These are phyloP conservation scores for Diarsia mendica DNA, from an alignment of 2,888 invertebrate species.

Conservation along the genomic window DNA sequence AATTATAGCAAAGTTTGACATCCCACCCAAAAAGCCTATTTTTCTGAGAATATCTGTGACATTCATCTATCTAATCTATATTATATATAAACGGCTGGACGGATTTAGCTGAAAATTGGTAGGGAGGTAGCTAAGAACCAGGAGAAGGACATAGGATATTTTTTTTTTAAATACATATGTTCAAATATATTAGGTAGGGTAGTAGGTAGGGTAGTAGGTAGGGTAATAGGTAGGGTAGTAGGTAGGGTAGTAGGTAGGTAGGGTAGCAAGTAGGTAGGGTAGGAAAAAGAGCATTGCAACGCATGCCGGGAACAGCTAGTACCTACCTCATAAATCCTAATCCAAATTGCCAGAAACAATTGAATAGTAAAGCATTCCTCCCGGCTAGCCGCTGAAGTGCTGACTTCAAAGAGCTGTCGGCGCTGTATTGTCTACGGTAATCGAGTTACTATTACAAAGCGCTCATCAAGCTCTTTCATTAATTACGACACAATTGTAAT, in stretches of 20 bases:
- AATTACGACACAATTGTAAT: conserved; percentile 51
- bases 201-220: too few relatives aligned
- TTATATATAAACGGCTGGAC: too few relatives aligned
- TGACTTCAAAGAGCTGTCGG: conserved; percentile 55
- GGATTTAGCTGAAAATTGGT: too few relatives aligned
- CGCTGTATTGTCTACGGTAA: conserved; percentile 38
- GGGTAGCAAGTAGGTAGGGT: too few relatives aligned
- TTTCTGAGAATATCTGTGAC: neutral
- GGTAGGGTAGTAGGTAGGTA: too few relatives aligned
- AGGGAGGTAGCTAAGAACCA: too few relatives aligned
- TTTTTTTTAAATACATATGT: too few relatives aligned
- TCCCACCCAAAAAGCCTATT: neutral
- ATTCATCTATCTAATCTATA: neutral
- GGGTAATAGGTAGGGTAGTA: too few relatives aligned
- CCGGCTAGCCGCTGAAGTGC: conserved; percentile 12
- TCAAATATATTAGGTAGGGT: too few relatives aligned
- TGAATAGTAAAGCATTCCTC: conserved; percentile 34
- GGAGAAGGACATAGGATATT: too few relatives aligned
- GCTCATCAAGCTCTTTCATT: conserved; percentile 29
- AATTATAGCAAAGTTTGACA: neutral
- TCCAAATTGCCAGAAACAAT: conserved; percentile 33
- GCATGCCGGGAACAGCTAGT: too few relatives aligned
- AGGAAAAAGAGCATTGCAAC: too few relatives aligned
- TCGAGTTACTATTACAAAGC: conserved; percentile 55
- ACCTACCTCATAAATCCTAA: conserved; percentile 15